These are phyloP conservation scores for Plestiodon gilberti DNA, from an alignment of 2,113 vertebrate genomes.

Conservation along the genomic window DNA sequence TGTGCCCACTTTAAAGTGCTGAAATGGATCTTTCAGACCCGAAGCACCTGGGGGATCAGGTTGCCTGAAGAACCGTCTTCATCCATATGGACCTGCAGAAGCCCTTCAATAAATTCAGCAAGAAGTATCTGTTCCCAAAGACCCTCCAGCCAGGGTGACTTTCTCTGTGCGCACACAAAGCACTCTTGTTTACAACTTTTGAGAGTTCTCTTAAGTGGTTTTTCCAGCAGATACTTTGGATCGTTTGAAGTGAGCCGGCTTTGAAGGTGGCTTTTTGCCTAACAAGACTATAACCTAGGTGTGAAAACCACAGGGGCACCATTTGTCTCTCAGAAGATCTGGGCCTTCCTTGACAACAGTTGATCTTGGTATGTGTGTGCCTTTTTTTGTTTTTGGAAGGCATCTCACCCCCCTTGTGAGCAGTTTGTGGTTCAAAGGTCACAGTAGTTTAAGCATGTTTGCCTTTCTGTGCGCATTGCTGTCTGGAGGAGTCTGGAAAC, in stretches of 20 bases:
- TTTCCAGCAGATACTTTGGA: slow-evolving; percentile 8
- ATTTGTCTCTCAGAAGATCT: background rate
- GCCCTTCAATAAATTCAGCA: background rate
- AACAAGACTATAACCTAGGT: background rate
- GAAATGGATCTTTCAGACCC: too few species aligned
- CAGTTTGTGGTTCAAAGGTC: slow-evolving; percentile 8
- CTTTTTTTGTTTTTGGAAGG: background rate
- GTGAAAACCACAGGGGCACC: slow-evolving; percentile 8
- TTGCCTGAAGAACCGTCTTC: too few species aligned
- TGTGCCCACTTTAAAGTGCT: too few species aligned
- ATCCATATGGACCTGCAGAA: too few species aligned
- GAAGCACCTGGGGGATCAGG: too few species aligned
- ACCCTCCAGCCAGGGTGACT: background rate
- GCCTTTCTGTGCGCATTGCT: background rate
- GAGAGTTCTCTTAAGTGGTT: slow-evolving; percentile 10
- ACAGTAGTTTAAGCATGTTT: background rate
- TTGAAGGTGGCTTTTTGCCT: background rate
- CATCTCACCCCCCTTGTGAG: background rate
- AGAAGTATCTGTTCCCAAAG: slow-evolving; percentile 4
- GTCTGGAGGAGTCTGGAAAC: background rate
- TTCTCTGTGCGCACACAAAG: background rate
- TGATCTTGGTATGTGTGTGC: background rate
- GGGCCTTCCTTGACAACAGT: background rate
- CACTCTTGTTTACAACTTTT: slow-evolving; percentile 12
- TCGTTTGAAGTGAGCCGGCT: background rate